Percentiles rank a stretch among this genome's conserved stretches.
Evolutionary conservation across 1,140 invertebrate species (phyloP).

Genomic region (Pristionchus pacificus): DNA sequence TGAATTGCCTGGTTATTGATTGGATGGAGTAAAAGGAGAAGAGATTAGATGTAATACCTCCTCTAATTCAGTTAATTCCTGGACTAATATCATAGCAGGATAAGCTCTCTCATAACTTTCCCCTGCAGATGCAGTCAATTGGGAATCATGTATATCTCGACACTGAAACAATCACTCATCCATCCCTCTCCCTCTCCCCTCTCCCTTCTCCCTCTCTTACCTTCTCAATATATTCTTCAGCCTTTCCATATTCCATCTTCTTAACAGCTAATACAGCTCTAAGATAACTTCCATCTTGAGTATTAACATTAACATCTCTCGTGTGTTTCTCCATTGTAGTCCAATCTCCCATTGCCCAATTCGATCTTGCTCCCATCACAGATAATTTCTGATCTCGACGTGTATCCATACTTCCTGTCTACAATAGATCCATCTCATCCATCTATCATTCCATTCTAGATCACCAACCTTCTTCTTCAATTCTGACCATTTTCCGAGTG

Average conservation of each 20-base stretch:
- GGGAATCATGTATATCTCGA: constrained; percentile 86
- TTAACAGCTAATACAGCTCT: constrained; percentile 25
- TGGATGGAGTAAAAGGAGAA: background rate
- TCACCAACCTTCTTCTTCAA: background rate
- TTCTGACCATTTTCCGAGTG: background rate
- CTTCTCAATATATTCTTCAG: background rate
- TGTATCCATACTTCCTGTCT: too few relatives aligned
- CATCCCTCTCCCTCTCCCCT: too few relatives aligned
- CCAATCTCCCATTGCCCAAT: constrained; percentile 12
- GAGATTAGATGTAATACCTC: constrained; percentile 68
- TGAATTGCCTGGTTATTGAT: background rate
- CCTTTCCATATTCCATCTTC: background rate
- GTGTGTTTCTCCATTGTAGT: constrained; percentile 20
- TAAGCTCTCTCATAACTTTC: constrained; percentile 92
- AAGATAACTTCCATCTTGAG: constrained; percentile 23
- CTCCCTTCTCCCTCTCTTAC: too few relatives aligned
- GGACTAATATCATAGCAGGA: constrained; percentile 83
- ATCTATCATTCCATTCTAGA: background rate
- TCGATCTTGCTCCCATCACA: background rate
- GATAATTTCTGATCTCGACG: background rate
- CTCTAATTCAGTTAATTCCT: constrained; percentile 91
- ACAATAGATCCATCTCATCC: background rate
- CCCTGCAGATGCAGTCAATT: constrained; percentile 91
- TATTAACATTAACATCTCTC: constrained; percentile 22
- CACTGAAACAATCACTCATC: too few relatives aligned